A percentile compares a stretch with the other conserved stretches of the same genome.
These are phyloP conservation scores for Myotis myotis DNA, from an alignment of 2,797 vertebrate species.

Conservation along the genomic window DNA sequence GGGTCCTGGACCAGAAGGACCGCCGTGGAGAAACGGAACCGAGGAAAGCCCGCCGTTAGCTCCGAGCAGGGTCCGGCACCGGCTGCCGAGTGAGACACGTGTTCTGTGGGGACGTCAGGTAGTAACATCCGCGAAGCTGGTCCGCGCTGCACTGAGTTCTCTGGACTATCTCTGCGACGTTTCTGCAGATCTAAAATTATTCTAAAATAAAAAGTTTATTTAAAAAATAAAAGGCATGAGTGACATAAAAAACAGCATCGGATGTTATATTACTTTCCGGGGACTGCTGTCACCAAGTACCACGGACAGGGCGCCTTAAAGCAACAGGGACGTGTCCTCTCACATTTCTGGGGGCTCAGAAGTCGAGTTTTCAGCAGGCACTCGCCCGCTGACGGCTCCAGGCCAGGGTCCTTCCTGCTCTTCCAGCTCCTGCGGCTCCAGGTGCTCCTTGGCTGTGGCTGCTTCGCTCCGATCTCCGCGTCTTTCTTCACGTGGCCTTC, in stretches of 20 bases:
- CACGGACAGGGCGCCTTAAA: neutral
- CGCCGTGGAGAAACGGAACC: neutral
- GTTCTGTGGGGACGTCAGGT: neutral
- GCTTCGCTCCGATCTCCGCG: neutral
- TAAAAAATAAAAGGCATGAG: neutral
- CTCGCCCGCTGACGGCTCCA: neutral
- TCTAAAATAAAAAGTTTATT: neutral
- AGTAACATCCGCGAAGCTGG: neutral
- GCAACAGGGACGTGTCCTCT: neutral
- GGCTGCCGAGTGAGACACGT: neutral
- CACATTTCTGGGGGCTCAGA: neutral
- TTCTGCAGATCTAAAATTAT: neutral
- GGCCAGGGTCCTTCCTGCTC: neutral
- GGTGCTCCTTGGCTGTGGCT: neutral
- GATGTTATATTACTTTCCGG: neutral
- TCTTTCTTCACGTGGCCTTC: neutral
- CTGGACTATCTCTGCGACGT: neutral
- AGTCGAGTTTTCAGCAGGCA: accelerated
- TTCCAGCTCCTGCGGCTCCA: neutral
- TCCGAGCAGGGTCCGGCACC: neutral
- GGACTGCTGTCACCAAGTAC: neutral
- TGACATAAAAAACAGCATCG: neutral
- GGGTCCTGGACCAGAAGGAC: neutral
- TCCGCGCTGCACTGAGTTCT: no score
- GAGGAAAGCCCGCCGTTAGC: neutral